Base-by-base conservation (phyloP, 1,140 invertebrate species). In the Lycorma delicatula region DNA sequence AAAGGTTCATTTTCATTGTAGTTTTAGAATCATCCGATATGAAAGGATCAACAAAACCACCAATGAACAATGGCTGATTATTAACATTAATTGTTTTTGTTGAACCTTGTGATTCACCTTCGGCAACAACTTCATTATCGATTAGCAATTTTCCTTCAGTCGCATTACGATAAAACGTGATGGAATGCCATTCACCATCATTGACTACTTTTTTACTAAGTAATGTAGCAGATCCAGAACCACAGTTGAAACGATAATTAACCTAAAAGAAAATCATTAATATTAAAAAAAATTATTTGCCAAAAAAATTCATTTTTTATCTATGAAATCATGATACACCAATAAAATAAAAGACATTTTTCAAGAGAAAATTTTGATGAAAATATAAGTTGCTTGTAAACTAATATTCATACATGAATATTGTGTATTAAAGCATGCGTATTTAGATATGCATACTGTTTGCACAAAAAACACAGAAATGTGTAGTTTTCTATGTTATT, bases 151-250 rank as follows among this genome's bases (percentile, higher is more conserved):
- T 80, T 0, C 84, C 85, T 54, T 74, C 68, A 26, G 76, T 74
- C 2, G 70, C 66, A 26, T 77, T 68, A 50, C 84, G 73, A 34
- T 77, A 81, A 63, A 87, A 79, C 12, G 74, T 73, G 0, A 87
- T 78, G 0, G 76, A 81, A 68, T 98, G 95, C 95, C 94, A 98
- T 29, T 84, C 67, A 7, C 85, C 84, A 70, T 97, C 93, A 63
- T 91, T 87, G 57, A 91, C 84, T 11, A 72, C 74, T 1, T 69
- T 66, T 0, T 76, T 66, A 25, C 72, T 75, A 1, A 71, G 67
- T 0, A 95, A 69, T 0, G 74, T 59, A 0, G 78, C 83, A 0
- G 80, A 71, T n/a, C 82, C 86, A 18, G 74, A 81, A 27, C 87
- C 89, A 71, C 82, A 88, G 63, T 85, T 81, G 65, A 85, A 91